phyloP scores from a whole-genome alignment of 2,888 invertebrate genomes.

The Pollenia amentaria region DNA sequence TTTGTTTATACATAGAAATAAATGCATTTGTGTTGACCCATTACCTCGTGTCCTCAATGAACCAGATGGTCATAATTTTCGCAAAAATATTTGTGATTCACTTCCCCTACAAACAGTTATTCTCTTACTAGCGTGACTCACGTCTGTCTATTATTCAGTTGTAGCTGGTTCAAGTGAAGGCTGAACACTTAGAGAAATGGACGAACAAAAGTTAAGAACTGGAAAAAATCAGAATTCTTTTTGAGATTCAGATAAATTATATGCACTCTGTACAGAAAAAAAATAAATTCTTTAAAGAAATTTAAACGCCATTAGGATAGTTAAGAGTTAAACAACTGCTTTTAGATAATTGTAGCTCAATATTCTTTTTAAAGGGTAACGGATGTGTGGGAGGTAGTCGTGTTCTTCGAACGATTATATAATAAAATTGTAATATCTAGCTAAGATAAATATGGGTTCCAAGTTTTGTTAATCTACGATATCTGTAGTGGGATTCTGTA shows the following conservation, averaged over 20 bases:
- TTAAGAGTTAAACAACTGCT: too few relatives aligned
- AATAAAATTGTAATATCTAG: too few relatives aligned
- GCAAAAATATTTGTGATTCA: slow-evolving; percentile 58
- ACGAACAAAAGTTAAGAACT: neutral
- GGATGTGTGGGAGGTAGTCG: too few relatives aligned
- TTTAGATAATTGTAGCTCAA: too few relatives aligned
- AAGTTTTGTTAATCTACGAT: too few relatives aligned
- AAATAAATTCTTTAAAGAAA: too few relatives aligned
- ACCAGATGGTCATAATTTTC: slow-evolving; percentile 73
- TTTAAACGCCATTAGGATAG: too few relatives aligned
- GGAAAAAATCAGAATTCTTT: neutral
- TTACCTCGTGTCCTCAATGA: slow-evolving; percentile 64
- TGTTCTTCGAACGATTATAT: too few relatives aligned
- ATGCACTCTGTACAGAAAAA: neutral
- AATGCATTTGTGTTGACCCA: slow-evolving; percentile 63
- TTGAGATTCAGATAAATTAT: neutral
- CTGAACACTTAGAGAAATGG: slow-evolving; percentile 24
- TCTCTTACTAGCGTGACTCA: slow-evolving; percentile 35
- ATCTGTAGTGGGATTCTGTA: too few relatives aligned
- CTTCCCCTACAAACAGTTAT: neutral
- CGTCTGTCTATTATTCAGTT: slow-evolving; percentile 23
- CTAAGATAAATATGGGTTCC: too few relatives aligned
- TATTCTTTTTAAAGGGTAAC: too few relatives aligned
- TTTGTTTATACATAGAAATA: slow-evolving; percentile 51
- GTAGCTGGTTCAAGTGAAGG: slow-evolving; percentile 35